A percentile compares a stretch with the other conserved stretches of the same genome.
phyloP scores from a whole-genome alignment of 2,888 invertebrate species.

The Allolobophora icterica region DNA sequence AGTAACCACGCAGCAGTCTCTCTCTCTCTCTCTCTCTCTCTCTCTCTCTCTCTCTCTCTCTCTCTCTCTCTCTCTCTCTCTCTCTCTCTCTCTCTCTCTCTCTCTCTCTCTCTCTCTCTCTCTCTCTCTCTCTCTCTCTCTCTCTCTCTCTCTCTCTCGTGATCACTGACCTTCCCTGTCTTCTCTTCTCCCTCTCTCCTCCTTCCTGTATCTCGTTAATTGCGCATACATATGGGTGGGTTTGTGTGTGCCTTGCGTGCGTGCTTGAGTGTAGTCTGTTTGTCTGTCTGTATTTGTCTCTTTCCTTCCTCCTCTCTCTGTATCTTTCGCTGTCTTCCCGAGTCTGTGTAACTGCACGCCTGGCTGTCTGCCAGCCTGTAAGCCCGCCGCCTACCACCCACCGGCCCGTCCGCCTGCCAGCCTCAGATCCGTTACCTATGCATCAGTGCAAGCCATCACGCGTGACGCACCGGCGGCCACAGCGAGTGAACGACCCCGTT shows the following conservation, averaged over 20 bases:
- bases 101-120: background rate
- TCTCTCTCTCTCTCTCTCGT: no score
- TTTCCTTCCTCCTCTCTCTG: background rate
- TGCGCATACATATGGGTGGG: background rate
- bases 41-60: background rate
- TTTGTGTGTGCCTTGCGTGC: no score
- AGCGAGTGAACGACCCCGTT: background rate
- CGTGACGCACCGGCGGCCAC: background rate
- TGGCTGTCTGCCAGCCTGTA: background rate
- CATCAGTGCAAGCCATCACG: conserved; percentile 10
- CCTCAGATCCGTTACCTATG: background rate
- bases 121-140: background rate
- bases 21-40: background rate
- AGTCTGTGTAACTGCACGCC: background rate
- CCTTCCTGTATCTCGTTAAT: background rate
- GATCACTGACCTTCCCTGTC: no score
- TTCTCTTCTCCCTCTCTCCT: background rate
- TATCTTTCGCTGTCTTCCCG: background rate
- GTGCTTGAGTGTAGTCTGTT: background rate
- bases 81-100: background rate
- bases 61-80: background rate
- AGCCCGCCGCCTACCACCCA: background rate
- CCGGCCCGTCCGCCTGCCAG: background rate
- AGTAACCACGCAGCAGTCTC: background rate
- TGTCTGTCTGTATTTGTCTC: background rate